Percentiles rank a stretch among this genome's conserved stretches.
Evolutionary conservation across 2,113 vertebrate species (phyloP).

Genomic region (Catharus fuscescens): DNA sequence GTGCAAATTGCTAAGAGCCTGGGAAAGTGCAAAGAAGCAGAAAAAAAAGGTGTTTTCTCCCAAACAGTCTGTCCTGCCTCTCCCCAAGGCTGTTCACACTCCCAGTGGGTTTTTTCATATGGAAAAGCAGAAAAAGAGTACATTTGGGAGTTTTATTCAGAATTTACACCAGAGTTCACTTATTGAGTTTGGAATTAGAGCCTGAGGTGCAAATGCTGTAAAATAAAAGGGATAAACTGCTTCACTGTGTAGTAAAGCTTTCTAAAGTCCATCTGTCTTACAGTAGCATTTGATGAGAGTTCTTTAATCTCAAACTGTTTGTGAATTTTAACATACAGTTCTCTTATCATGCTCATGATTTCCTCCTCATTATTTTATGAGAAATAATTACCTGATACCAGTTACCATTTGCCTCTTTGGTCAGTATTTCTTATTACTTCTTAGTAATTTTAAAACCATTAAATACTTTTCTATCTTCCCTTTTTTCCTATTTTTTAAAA

Average conservation of each 20-base stretch:
- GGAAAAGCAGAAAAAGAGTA: neutral
- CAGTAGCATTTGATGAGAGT: neutral
- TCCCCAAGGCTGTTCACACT: neutral
- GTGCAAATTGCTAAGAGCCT: neutral
- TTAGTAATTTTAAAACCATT: neutral
- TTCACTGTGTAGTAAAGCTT: neutral
- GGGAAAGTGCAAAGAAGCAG: neutral
- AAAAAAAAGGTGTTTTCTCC: neutral
- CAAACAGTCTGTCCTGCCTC: neutral
- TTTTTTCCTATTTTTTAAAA: neutral
- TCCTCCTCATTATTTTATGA: neutral
- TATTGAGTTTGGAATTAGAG: neutral
- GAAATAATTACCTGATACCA: neutral
- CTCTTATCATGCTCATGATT: neutral
- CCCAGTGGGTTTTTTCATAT: neutral
- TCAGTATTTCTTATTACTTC: neutral
- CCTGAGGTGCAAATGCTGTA: neutral
- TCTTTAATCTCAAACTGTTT: neutral
- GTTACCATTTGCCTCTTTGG: neutral
- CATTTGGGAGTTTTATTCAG: neutral
- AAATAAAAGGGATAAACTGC: neutral
- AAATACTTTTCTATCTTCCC: neutral
- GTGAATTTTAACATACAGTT: neutral
- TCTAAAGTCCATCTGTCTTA: neutral
- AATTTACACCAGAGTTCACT: neutral